Evolutionary conservation across 2,888 invertebrate genomes (phyloP).

Genomic region (Tiphia femorata): DNA sequence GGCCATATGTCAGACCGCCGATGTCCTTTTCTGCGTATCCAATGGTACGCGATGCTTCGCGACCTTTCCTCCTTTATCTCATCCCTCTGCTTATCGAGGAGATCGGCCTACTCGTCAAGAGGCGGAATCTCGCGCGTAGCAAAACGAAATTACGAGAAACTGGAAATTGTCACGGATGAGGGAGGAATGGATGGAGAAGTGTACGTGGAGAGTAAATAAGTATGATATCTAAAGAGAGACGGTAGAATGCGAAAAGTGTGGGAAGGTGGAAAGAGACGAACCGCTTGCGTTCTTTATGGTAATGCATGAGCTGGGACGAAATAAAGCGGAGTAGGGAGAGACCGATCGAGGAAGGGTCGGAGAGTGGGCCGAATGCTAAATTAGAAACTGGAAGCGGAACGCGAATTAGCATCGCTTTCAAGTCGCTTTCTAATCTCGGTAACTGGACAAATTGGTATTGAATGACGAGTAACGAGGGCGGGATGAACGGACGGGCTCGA

Average conservation of each 20-base stretch:
- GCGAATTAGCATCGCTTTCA: slow-evolving; percentile 60
- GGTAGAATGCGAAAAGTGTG: background rate
- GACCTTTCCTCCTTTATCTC: background rate
- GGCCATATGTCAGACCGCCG: slow-evolving; percentile 63
- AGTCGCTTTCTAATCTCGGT: slow-evolving; percentile 59
- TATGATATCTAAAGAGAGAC: background rate
- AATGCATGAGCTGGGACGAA: no score
- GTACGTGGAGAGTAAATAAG: background rate
- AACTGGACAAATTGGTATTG: slow-evolving; percentile 54
- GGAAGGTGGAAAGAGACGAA: background rate
- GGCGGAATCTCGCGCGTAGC: background rate
- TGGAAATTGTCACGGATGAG: no score
- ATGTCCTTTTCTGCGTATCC: slow-evolving; percentile 54
- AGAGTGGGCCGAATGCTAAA: slow-evolving; percentile 45
- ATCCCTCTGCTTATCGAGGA: background rate
- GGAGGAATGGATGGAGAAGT: background rate
- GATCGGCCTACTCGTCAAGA: no score
- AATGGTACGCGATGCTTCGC: slow-evolving; percentile 5
- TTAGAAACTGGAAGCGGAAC: slow-evolving; percentile 46
- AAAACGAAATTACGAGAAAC: no score
- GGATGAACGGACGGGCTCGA: slow-evolving; percentile 44
- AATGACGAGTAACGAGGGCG: slow-evolving; percentile 58
- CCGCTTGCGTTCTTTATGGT: slow-evolving; percentile 32
- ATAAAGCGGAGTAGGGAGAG: slow-evolving; percentile 37
- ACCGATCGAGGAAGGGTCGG: slow-evolving; percentile 39